Base-by-base conservation (phyloP, 2,888 invertebrate genomes). In the Ichneumon xanthorius region DNA sequence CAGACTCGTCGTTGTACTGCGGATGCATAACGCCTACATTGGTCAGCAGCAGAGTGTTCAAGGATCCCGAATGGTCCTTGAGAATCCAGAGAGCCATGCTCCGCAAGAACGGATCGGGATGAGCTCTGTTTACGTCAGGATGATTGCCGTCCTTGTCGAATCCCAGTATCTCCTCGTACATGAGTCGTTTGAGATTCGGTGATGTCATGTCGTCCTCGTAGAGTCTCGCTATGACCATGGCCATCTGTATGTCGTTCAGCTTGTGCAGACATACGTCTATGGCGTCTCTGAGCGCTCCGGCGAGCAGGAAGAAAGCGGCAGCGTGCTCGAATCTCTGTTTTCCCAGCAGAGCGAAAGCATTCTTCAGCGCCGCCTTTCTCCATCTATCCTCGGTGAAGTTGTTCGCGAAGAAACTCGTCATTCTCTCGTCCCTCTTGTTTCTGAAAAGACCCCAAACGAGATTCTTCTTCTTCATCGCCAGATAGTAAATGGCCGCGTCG, bases 1-100 rank as follows among this genome's bases (percentile, higher is more conserved):
- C 95, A 3, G 90, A 90, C 72, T 96, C 96, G 88, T 96, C 96
- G 85, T 96, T 95, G 86, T 96, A 95, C 71, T 95, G 95, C 16
- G 96, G 96, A 94, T 98, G 98, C 92, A 97, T 95, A 0, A 96
- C 95, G 0, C 98, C 98, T 2, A 97, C 97, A 75, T 97, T 97
- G 33, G 95, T 96, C 14, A 97, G 95, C 14, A 99, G 95, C 40
- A 99, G 94, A 0, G 99, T 99, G 90, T 97, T 97, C 1, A 99
- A 95, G 40, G 99, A 97, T 1, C 96, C 96, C 22, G 97, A 97
- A 92, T 99, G 97, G 87, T 98, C 98, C 92, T 98, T 98, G 75
- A 99, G 94, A 88, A 98, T 97, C 99, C 99, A 99, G 61, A 98
- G 95, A 0, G 99, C 98, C 98, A 99, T 99, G 4, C 99, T 99